Percentiles rank a stretch among this genome's conserved stretches.
Evolutionary conservation across 2,113 vertebrate species (phyloP).

Genomic region (Cephalopholis sonnerati): DNA sequence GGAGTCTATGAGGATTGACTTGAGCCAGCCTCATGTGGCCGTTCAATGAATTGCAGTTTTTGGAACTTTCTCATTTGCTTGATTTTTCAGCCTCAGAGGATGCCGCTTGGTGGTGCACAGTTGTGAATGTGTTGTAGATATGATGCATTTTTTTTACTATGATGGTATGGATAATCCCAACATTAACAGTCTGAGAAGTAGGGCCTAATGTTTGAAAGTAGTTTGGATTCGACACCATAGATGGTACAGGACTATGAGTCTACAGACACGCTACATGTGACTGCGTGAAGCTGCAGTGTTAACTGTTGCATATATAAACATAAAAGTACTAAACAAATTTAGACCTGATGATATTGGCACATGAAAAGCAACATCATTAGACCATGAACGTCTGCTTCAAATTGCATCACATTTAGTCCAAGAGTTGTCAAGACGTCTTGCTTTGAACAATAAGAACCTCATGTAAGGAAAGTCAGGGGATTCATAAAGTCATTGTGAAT

Average conservation of each 20-base stretch:
- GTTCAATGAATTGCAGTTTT: too few relatives aligned
- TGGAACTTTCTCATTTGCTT: too few relatives aligned
- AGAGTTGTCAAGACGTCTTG: background rate
- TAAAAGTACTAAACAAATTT: background rate
- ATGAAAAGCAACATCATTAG: background rate
- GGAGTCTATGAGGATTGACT: too few relatives aligned
- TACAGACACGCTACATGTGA: background rate
- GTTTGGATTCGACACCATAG: background rate
- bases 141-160: slow-evolving; percentile 1
- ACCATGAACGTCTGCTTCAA: background rate
- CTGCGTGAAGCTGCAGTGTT: background rate
- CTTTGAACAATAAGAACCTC: background rate
- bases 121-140: slow-evolving; percentile 7
- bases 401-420: too few relatives aligned
- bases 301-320: background rate
- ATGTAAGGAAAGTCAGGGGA: background rate
- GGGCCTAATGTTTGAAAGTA: background rate
- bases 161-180: background rate
- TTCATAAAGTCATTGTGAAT: background rate
- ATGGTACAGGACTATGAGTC: background rate
- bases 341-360: background rate
- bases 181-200: background rate
- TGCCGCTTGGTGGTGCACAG: background rate
- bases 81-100: too few relatives aligned
- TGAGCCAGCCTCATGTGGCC: too few relatives aligned